phyloP scores from a whole-genome alignment of 2,113 vertebrate species.

The chimpanzee (Pan troglodytes) region NHGRI_mPanTro3-v2.1_pri NC_072421.2:32488001-32488500 shows the following conservation, averaged over 20 bases:
- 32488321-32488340: not conserved
- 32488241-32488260: not conserved
- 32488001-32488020: not conserved
- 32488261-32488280: not conserved
- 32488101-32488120: not conserved
- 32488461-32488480: conserved; percentile 14
- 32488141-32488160: not conserved
- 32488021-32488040: not conserved
- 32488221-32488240: not conserved
- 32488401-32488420: not conserved
- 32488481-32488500: conserved; percentile 33
- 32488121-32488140: not conserved
- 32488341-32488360: not conserved
- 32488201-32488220: not conserved
- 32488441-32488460: conserved; percentile 43
- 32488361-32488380: not conserved
- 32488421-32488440: not conserved
- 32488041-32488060: not conserved
- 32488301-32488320: not conserved
- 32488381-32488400: not conserved
- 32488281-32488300: not conserved
- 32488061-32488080: not conserved
- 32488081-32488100: not conserved
- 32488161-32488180: not conserved
- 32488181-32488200: not conserved